phyloP scores from a whole-genome alignment of 2,888 invertebrate species.

The Microplitis manilae region DNA sequence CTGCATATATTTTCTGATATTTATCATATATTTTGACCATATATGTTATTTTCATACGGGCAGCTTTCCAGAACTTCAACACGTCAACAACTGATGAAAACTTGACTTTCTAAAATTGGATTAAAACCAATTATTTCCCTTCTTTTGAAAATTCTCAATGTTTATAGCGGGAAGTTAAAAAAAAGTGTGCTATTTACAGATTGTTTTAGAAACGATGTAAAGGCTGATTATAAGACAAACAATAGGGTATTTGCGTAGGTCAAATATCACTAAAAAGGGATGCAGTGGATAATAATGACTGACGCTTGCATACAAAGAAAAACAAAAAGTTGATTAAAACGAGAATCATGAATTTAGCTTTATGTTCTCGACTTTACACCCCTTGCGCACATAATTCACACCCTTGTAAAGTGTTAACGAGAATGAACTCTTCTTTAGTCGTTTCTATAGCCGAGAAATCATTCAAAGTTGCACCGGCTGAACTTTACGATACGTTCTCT shows the following conservation, averaged over 20 bases:
- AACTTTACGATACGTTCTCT: neutral
- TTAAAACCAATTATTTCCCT: too few relatives aligned
- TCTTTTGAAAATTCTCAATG: too few relatives aligned
- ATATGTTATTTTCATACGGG: too few relatives aligned
- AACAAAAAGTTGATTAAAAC: constrained; percentile 64
- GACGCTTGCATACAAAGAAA: constrained; percentile 26
- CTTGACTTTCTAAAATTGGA: too few relatives aligned
- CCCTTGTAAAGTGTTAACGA: constrained; percentile 17
- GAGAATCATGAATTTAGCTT: constrained; percentile 57
- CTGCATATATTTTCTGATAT: too few relatives aligned
- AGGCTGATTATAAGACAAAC: constrained; percentile 33
- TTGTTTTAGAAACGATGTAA: constrained; percentile 14
- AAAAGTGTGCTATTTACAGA: constrained; percentile 31
- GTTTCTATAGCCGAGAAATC: neutral
- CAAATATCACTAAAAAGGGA: constrained; percentile 32
- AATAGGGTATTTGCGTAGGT: constrained; percentile 23
- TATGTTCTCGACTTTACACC: constrained; percentile 30
- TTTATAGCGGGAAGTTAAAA: too few relatives aligned
- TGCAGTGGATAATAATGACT: constrained; percentile 45
- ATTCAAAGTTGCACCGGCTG: constrained; percentile 12
- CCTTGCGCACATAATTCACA: constrained; percentile 17
- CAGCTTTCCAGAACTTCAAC: too few relatives aligned
- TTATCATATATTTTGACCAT: too few relatives aligned
- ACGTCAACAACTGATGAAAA: too few relatives aligned
- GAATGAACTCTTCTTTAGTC: neutral